Conservation (phyloP, 2,888 invertebrate species). For the Lamproptera curius region DNA sequence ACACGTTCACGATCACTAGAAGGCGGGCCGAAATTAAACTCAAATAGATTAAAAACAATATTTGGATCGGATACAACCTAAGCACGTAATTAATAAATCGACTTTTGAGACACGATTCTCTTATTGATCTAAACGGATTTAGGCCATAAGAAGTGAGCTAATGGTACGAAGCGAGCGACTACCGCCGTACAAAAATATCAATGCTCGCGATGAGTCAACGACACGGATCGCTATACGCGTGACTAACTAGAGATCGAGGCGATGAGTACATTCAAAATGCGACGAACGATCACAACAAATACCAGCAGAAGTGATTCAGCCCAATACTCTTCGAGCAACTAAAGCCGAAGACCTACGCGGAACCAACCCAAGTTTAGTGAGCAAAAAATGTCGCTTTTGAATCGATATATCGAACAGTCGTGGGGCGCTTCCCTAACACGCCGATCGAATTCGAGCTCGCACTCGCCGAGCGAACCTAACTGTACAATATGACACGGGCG, state of each 20-base stretch:
- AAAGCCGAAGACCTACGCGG: background rate
- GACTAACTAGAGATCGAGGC: conserved; percentile 10
- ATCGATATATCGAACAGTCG: background rate
- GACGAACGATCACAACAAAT: conserved; percentile 17
- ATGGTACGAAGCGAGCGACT: conserved; percentile 7
- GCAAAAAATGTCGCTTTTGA: conserved; percentile 6
- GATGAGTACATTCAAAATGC: conserved; percentile 7
- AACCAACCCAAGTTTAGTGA: conserved; percentile 1
- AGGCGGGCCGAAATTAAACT: conserved; percentile 2
- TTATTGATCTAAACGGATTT: conserved; percentile 16
- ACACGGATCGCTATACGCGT: conserved; percentile 2
- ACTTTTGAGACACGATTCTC: conserved; percentile 18
- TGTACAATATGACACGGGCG: conserved; percentile 52
- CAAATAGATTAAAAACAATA: conserved; percentile 7
- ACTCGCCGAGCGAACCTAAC: conserved; percentile 35
- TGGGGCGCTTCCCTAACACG: conserved; percentile 14
- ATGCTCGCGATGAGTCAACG: conserved; percentile 1
- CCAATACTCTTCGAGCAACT: conserved; percentile 1
- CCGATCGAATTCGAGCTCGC: conserved; percentile 48
- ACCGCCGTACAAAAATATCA: conserved; percentile 8
- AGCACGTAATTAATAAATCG: conserved; percentile 2
- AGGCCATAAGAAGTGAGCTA: conserved; percentile 17
- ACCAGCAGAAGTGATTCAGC: background rate
- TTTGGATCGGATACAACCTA: conserved; percentile 13
- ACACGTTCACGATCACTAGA: conserved; percentile 10